Percentiles rank a stretch among this genome's conserved stretches.
phyloP scores from a whole-genome alignment of 2,113 vertebrate species.

The Nothoprocta pentlandii region DNA sequence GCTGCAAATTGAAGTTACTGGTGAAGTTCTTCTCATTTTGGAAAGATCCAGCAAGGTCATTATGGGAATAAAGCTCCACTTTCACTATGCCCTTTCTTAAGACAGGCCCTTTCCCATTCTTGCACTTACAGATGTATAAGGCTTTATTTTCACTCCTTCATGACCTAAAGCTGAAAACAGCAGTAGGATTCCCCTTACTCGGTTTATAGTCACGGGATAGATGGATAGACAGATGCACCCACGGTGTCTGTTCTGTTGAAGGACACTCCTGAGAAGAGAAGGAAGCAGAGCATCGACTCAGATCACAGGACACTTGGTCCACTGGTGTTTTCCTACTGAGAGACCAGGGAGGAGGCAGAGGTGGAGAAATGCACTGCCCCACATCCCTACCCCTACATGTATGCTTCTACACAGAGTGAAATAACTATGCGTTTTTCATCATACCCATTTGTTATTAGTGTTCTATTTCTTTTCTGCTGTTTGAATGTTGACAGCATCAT shows the following conservation, averaged over 20 bases:
- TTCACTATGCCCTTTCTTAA: not conserved
- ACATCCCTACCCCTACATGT: not conserved
- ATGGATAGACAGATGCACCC: not conserved
- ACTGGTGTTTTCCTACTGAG: not conserved
- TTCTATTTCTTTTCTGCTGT: not conserved
- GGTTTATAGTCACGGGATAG: not conserved
- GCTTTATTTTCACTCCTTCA: not conserved
- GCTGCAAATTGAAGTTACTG: not conserved
- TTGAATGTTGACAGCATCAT: not conserved
- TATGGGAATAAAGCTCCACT: not conserved
- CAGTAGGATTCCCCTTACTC: not conserved
- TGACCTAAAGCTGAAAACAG: not conserved
- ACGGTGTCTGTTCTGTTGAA: not conserved
- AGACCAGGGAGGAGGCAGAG: not conserved
- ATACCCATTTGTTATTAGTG: not conserved
- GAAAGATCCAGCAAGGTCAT: not conserved
- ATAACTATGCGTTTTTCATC: not conserved
- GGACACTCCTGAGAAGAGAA: not conserved
- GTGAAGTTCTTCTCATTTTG: not conserved
- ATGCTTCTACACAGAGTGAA: not conserved
- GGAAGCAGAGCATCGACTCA: not conserved
- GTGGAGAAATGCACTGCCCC: not conserved
- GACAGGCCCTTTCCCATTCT: not conserved
- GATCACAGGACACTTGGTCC: not conserved
- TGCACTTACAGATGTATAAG: not conserved